Percentiles rank a stretch among this genome's conserved stretches.
Evolutionary conservation across 2,888 invertebrate genomes (phyloP).

Genomic region (Drosophila cracens): DNA sequence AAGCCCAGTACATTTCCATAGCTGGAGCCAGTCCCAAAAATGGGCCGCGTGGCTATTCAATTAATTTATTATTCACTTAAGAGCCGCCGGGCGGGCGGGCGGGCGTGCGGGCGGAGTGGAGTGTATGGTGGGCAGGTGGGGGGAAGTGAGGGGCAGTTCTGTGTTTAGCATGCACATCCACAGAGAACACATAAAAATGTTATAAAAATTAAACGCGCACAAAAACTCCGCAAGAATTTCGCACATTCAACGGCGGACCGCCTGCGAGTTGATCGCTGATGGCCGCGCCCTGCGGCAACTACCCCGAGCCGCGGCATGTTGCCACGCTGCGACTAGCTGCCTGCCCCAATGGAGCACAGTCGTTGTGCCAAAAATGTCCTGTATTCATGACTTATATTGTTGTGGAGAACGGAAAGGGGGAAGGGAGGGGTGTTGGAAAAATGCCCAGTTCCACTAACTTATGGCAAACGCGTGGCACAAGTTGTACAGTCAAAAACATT

Average conservation of each 20-base stretch:
- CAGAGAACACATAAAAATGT: slow-evolving; percentile 71
- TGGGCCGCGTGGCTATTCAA: slow-evolving; percentile 76
- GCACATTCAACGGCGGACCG: slow-evolving; percentile 61
- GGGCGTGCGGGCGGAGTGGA: not conserved
- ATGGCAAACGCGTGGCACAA: slow-evolving; percentile 70
- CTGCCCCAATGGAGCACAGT: slow-evolving; percentile 17
- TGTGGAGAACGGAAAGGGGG: not conserved
- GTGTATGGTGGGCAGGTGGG: not conserved
- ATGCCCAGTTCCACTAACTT: slow-evolving; percentile 43
- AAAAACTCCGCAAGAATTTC: slow-evolving; percentile 68
- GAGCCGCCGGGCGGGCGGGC: slow-evolving; percentile 48
- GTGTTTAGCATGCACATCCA: slow-evolving; percentile 60
- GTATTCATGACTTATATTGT: slow-evolving; percentile 22
- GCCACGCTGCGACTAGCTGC: not conserved
- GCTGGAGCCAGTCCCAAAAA: slow-evolving; percentile 28
- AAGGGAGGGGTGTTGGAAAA: not conserved
- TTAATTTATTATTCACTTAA: slow-evolving; percentile 81
- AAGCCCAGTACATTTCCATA: slow-evolving; percentile 2
- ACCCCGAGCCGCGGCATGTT: not conserved
- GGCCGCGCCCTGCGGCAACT: slow-evolving; percentile 40
- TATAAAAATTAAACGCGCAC: slow-evolving; percentile 75
- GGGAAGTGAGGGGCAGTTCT: not conserved
- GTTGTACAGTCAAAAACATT: slow-evolving; percentile 69
- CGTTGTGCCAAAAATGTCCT: slow-evolving; percentile 69
- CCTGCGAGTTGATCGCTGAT: slow-evolving; percentile 39